phyloP scores from a whole-genome alignment of 2,888 invertebrate species.

The Aleiodes leptofemur region DNA sequence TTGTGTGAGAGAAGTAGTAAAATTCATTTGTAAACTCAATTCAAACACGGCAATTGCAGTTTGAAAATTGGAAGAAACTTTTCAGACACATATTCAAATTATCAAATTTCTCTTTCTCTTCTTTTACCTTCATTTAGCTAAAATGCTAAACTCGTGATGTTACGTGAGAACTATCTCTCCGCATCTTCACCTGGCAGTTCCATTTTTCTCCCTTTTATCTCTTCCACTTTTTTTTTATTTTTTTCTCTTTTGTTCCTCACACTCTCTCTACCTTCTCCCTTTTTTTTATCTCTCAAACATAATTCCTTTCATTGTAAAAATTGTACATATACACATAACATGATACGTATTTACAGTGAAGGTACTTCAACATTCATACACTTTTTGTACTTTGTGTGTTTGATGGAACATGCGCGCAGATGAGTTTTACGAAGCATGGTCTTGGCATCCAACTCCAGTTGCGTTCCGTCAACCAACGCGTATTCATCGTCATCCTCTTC shows the following conservation, averaged over 20 bases:
- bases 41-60: background rate
- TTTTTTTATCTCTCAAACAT: background rate
- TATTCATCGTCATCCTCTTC: slow-evolving; percentile 42
- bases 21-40: background rate
- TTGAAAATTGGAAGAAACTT: slow-evolving; percentile 13
- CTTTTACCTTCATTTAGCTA: background rate
- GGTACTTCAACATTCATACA: slow-evolving; percentile 48
- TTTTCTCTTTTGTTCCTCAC: background rate
- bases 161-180: slow-evolving; percentile 7
- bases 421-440: slow-evolving; percentile 52
- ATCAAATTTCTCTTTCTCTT: background rate
- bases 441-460: slow-evolving; percentile 51
- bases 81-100: background rate
- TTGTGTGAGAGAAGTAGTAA: background rate
- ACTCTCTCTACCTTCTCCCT: background rate
- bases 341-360: slow-evolving; percentile 9
- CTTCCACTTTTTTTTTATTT: background rate
- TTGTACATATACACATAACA: no score
- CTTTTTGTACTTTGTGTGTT: slow-evolving; percentile 32
- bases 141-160: background rate
- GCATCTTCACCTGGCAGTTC: no score
- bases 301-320: background rate
- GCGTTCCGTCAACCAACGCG: slow-evolving; percentile 55
- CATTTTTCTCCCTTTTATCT: slow-evolving; percentile 1
- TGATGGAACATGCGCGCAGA: slow-evolving; percentile 57